Percentiles rank a stretch among this genome's conserved stretches.
phyloP scores from a whole-genome alignment of 2,888 invertebrate genomes.

The Melinopterus prodromus region DNA sequence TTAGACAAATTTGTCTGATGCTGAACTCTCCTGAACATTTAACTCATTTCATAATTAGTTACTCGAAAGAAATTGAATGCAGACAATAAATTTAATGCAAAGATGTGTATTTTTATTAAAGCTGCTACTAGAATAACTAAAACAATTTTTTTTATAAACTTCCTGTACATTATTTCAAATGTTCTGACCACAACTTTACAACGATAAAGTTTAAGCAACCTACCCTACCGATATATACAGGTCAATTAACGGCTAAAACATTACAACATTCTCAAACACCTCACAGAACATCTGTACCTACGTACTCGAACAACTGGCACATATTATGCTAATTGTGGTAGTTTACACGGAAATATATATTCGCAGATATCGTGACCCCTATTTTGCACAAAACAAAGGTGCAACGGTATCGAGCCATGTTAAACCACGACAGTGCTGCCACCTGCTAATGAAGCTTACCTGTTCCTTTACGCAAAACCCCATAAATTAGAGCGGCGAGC shows the following conservation, averaged over 20 bases:
- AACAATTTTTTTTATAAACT: too few relatives aligned
- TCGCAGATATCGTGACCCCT: not conserved
- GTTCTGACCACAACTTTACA: too few relatives aligned
- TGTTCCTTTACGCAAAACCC: not conserved
- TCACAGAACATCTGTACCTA: not conserved
- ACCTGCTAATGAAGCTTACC: constrained; percentile 4
- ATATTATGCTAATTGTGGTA: not conserved
- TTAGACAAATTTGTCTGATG: too few relatives aligned
- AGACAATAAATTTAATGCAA: too few relatives aligned
- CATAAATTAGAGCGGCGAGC: not conserved
- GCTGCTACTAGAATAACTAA: too few relatives aligned
- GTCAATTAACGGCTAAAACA: not conserved
- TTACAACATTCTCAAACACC: not conserved
- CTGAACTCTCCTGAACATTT: too few relatives aligned
- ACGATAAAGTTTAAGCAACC: too few relatives aligned
- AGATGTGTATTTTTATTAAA: too few relatives aligned
- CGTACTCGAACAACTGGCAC: not conserved
- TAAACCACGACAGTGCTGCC: not conserved
- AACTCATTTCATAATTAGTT: too few relatives aligned
- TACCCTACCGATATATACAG: too few relatives aligned
- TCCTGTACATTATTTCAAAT: too few relatives aligned
- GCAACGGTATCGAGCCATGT: not conserved
- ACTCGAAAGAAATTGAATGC: too few relatives aligned
- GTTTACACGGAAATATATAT: not conserved
- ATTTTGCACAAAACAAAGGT: not conserved